A percentile compares a stretch with the other conserved stretches of the same genome.
Evolutionary conservation across 2,888 invertebrate species (phyloP).

Genomic region (Rotaria socialis): DNA sequence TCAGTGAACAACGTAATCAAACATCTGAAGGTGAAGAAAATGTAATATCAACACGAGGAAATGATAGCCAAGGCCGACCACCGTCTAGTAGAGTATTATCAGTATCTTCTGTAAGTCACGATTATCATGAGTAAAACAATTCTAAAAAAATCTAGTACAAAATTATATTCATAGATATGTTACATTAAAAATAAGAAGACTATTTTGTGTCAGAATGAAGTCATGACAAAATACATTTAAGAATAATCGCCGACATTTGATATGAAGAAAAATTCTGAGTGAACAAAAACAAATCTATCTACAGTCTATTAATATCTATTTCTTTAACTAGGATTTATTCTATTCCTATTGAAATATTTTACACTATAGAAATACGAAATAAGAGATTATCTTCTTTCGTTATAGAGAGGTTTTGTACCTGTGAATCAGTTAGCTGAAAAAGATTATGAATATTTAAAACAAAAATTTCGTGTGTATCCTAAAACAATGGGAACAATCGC

Average conservation of each 20-base stretch:
- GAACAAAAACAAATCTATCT: too few species aligned
- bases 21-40: background rate
- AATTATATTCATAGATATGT: too few species aligned
- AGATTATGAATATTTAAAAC: conserved; percentile 23
- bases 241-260: too few species aligned
- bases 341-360: too few species aligned
- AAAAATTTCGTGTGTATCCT: conserved; percentile 44
- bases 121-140: too few species aligned
- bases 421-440: conserved; percentile 2
- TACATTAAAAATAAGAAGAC: too few species aligned
- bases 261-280: too few species aligned
- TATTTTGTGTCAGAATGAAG: too few species aligned
- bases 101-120: background rate
- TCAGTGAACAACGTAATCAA: background rate
- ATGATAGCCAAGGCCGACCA: background rate
- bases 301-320: too few species aligned
- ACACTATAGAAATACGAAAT: too few species aligned
- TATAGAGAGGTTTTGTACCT: background rate
- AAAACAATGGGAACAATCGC: conserved; percentile 64
- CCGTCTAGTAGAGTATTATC: background rate
- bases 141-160: background rate
- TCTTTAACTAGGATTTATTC: too few species aligned
- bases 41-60: background rate
- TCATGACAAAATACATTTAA: too few species aligned
- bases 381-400: background rate